phyloP scores from a whole-genome alignment of 2,888 invertebrate species.

The Nineta flava region DNA sequence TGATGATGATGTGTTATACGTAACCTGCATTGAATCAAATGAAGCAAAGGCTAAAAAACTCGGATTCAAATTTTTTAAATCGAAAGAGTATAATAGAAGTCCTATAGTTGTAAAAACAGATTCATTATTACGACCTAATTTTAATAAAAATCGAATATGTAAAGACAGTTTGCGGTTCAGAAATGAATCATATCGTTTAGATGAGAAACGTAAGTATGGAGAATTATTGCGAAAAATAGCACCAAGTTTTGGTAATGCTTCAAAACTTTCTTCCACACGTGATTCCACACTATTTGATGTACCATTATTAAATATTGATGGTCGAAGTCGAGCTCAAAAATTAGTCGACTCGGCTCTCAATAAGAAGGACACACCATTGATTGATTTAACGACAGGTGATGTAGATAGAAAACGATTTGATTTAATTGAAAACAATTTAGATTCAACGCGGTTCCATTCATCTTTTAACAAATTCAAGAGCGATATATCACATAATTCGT shows the following conservation, averaged over 20 bases:
- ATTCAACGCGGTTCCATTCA: neutral
- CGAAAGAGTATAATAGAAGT: neutral
- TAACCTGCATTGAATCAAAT: slow-evolving; percentile 1
- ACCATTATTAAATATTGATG: slow-evolving; percentile 17
- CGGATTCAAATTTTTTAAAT: neutral
- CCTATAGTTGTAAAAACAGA: neutral
- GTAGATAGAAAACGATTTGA: neutral
- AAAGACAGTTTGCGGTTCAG: slow-evolving; percentile 19
- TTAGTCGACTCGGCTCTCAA: slow-evolving; percentile 14
- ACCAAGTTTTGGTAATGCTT: slow-evolving; percentile 10
- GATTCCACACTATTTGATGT: slow-evolving; percentile 4
- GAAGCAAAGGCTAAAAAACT: neutral
- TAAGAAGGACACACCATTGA: slow-evolving; percentile 7
- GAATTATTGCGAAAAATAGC: slow-evolving; percentile 32
- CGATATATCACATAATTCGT: neutral
- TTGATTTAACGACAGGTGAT: slow-evolving; percentile 12
- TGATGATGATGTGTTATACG: slow-evolving; percentile 3
- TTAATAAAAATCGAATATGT: neutral
- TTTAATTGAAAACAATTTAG: slow-evolving; percentile 4
- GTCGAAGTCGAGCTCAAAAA: slow-evolving; percentile 10
- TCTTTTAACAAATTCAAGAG: neutral
- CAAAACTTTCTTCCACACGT: slow-evolving; percentile 9
- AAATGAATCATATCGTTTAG: slow-evolving; percentile 36
- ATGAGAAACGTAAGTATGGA: slow-evolving; percentile 38
- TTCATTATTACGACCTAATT: neutral